Evolutionary conservation across 2,797 vertebrate species (phyloP).

Genomic region (Pangasius mekongensis): DNA sequence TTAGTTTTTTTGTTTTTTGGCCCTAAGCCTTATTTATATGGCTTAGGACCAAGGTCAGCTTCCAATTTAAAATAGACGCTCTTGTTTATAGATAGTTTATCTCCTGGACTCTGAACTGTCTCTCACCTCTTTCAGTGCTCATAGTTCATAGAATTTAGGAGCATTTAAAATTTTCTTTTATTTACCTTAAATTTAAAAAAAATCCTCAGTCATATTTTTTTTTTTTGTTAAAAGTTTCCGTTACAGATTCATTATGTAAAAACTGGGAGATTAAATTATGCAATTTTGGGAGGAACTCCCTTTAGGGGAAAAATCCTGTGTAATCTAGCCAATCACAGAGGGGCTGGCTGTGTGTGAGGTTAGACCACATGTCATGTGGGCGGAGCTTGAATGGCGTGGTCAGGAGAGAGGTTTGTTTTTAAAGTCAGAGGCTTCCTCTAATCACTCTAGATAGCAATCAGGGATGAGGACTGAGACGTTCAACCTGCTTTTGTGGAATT

Average conservation of each 20-base stretch:
- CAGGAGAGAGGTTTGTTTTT: slow-evolving; percentile 54
- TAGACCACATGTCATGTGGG: slow-evolving; percentile 58
- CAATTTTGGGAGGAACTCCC: neutral
- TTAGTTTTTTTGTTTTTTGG: neutral
- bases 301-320: neutral
- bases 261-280: neutral
- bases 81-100: slow-evolving; percentile 17
- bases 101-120: slow-evolving; percentile 32
- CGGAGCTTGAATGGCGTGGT: slow-evolving; percentile 52
- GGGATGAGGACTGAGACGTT: slow-evolving; percentile 35
- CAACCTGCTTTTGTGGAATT: slow-evolving; percentile 12
- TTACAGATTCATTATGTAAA: neutral
- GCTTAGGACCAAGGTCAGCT: neutral
- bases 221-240: too few relatives aligned
- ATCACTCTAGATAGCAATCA: slow-evolving; percentile 61
- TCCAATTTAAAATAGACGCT: neutral
- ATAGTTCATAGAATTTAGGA: neutral
- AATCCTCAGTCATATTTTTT: neutral
- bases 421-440: slow-evolving; percentile 51
- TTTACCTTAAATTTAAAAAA: neutral
- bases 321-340: slow-evolving; percentile 45
- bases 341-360: slow-evolving; percentile 47
- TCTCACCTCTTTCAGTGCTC: neutral
- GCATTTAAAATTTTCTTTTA: neutral
- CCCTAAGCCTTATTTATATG: neutral